Evolutionary conservation across 2,888 invertebrate genomes (phyloP), one percentile per base, ranked within the genome.

Genomic region (Plebejus anna): DNA sequence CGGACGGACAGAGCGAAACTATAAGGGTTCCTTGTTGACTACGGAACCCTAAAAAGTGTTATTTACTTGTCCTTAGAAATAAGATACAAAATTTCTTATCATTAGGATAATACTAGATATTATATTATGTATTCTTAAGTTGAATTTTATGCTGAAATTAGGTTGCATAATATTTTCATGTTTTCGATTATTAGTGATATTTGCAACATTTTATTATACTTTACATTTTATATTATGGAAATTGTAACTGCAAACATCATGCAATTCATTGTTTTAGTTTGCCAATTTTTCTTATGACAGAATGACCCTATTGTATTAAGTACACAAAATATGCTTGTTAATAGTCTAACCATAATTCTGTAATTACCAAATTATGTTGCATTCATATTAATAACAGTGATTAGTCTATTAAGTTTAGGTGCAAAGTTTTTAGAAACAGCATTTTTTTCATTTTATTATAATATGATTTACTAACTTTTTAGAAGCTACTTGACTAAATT

Each of bases 401-500:
- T 9, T 42, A 42, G 42, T 42, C 7, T 7, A 1, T 42, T 42
- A 42, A 42, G 42, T 7, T 1, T 1, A 42, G 42, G 42, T 42
- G 22, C 22, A 1, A 7, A 7, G 0, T 42, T 42, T 42, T 7
- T 1, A 42, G 42, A 7, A 42, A 7, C 42, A 42, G 42, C 42
- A 42, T 51, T 13, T 51, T 51, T 2, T 57, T 13, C 57, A n/a
- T n/a, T 6, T 5, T 6, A 32, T 2, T 57, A 5, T n/a, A 57
- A 1, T 22, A 59, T 1, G 57, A 5, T 28, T 66, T 1, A 16
- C 66, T 32, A 66, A 36, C 4, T 36, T 66, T 66, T 66, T 13
- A 36, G 13, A 66, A 13, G 66, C 66, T 42, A 22, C 71, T 71
- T 71, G 42, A 22, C 71, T 42, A 42, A 71, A 42, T 71, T 38